These are phyloP conservation scores for Aegithalos caudatus DNA, from an alignment of 2,113 vertebrate genomes.

Conservation along the genomic window DNA sequence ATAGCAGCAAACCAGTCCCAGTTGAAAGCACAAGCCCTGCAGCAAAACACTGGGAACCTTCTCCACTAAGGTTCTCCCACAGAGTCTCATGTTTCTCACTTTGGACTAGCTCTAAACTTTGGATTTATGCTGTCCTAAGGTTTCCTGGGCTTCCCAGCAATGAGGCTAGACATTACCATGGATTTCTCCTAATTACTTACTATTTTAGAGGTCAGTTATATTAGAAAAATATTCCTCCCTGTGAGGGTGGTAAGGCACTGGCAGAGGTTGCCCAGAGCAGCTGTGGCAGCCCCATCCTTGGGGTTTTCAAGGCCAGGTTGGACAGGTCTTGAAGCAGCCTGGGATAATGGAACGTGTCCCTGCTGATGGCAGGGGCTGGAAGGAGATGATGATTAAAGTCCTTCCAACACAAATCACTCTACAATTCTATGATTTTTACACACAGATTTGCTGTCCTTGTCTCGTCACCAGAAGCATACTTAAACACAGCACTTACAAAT, in stretches of 20 bases:
- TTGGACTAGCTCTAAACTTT: background rate
- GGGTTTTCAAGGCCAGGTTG: background rate
- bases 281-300: background rate
- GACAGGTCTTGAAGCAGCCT: fast-evolving
- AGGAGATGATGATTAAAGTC: too few relatives aligned
- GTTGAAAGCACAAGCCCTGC: background rate
- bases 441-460: background rate
- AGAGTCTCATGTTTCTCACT: background rate
- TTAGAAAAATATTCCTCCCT: background rate
- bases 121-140: background rate
- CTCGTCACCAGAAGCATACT: background rate
- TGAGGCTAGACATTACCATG: background rate
- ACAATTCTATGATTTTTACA: background rate
- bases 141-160: background rate
- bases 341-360: background rate
- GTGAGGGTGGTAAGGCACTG: background rate
- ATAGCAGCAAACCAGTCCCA: background rate
- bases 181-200: background rate
- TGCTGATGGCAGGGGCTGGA: background rate
- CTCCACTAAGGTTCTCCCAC: background rate
- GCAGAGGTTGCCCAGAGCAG: background rate
- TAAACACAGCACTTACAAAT: fast-evolving
- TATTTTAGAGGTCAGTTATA: background rate
- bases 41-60: background rate
- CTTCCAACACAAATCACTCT: background rate